Base-by-base conservation (phyloP, 1,140 invertebrate genomes). In the Phocides pigmalion region DNA sequence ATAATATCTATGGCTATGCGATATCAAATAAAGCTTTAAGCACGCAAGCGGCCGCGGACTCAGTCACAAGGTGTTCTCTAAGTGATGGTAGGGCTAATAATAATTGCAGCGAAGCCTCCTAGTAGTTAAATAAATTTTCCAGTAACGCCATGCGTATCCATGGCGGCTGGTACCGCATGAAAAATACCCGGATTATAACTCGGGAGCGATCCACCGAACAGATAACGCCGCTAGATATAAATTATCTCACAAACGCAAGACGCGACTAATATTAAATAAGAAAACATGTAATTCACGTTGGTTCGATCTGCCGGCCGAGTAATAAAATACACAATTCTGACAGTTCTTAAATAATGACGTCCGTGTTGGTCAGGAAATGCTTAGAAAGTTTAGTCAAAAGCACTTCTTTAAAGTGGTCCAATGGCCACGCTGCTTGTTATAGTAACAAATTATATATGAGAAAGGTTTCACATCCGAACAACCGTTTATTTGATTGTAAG, bases 271-370 rank as follows among this genome's bases (percentile, higher is more conserved):
- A 89, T 89, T 90, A 89, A 90, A 90, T 90, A 90, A 86, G 84
- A 90, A 90, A 86, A 73, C 87, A 84, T 90, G 85, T 90, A 88
- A 90, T 90, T 90, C 88, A 84, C 83, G 66, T 81, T 77, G 71
- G 68, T 77, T 74, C 82, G 81, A 84, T 87, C 69, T 82, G 64
- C 76, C 75, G 66, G 59, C 74, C 67, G 64, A 72, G 83, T 71
- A 85, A 87, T 90, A 90, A 89, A 90, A 85, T 88, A 89, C 76
- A 88, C 73, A 86, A 80, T 87, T 90, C 86, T 90, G 88, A 90
- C 88, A 90, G 87, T 85, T 87, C 82, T 84, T 87, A 87, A 89
- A 90, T 90, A 90, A 90, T 87, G 82, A 88, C 86, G 75, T 87
- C 87, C 84, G 84, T 62, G 73, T 74, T 74, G 73, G 66, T 75